Conservation (phyloP, 2,797 vertebrate species). For the Tinamus major region DNA sequence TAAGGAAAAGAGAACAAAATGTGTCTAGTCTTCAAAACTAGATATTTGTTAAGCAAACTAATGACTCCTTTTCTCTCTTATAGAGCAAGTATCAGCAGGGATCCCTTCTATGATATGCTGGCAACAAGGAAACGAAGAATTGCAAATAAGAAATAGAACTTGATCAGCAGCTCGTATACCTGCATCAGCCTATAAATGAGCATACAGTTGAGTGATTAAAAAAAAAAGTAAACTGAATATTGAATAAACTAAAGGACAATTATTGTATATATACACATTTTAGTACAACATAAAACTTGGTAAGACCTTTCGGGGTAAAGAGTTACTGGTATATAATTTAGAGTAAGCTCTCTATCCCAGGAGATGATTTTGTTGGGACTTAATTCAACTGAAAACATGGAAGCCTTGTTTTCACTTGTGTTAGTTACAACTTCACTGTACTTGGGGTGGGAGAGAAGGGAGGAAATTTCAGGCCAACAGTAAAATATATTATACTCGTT, state of each 20-base stretch:
- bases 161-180: not conserved
- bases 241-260: conserved; percentile 14
- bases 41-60: not conserved
- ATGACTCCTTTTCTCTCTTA: conserved; percentile 31
- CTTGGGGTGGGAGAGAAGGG: not conserved
- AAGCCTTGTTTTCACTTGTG: conserved; percentile 5
- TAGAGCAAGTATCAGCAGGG: conserved; percentile 98
- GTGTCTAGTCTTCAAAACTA: not conserved
- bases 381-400: not conserved
- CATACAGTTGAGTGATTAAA: not conserved
- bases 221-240: not conserved
- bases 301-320: conserved; percentile 18
- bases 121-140: conserved; percentile 96
- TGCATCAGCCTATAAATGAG: not conserved
- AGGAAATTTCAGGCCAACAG: not conserved
- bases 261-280: not conserved
- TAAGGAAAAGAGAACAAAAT: not conserved
- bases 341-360: conserved; percentile 1
- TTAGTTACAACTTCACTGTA: not conserved
- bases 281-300: not conserved
- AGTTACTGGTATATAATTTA: conserved; percentile 10
- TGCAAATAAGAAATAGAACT: conserved; percentile 91
- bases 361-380: not conserved
- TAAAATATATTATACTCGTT: not conserved
- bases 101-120: conserved; percentile 99